phyloP scores from a whole-genome alignment of 2,113 vertebrate species.

The zebrafish (Danio rerio) region DNA sequence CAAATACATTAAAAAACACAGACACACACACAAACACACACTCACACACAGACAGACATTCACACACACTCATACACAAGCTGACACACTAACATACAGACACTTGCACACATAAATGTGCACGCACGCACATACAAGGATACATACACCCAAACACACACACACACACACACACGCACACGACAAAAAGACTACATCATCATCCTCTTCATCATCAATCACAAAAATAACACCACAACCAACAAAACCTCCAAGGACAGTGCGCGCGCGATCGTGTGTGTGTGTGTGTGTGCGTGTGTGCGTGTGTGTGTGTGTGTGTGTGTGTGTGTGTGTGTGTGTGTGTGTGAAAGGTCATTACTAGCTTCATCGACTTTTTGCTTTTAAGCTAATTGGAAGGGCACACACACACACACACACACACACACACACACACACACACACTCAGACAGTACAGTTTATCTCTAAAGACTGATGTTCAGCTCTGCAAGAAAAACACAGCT shows the following conservation, averaged over 20 bases:
- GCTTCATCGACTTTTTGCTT: conserved; percentile 10
- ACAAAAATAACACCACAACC: conserved; percentile 8
- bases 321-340: not conserved
- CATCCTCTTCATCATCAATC: not conserved
- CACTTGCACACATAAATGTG: not conserved
- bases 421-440: conserved; percentile 39
- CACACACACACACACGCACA: no score
- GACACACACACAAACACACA: not conserved
- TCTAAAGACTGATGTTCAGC: not conserved
- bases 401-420: conserved; percentile 25
- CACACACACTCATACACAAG: conserved; percentile 15
- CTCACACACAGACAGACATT: not conserved
- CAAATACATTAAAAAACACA: no score
- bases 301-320: conserved; percentile 4
- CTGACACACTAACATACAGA: conserved; percentile 23
- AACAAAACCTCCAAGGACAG: conserved; percentile 4
- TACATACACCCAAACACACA: conserved; percentile 32
- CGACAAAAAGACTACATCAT: no score
- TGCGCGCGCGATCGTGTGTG: not conserved
- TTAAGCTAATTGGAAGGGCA: conserved; percentile 42
- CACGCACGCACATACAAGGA: conserved; percentile 31
- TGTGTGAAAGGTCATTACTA: conserved; percentile 5
- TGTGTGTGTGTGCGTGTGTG: conserved; percentile 25
- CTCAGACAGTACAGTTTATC: conserved; percentile 4
- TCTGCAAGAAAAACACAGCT: not conserved